A percentile compares a stretch with the other conserved stretches of the same genome.
phyloP scores from a whole-genome alignment of 2,888 invertebrate species.

The Oscheius myriophilus region DNA sequence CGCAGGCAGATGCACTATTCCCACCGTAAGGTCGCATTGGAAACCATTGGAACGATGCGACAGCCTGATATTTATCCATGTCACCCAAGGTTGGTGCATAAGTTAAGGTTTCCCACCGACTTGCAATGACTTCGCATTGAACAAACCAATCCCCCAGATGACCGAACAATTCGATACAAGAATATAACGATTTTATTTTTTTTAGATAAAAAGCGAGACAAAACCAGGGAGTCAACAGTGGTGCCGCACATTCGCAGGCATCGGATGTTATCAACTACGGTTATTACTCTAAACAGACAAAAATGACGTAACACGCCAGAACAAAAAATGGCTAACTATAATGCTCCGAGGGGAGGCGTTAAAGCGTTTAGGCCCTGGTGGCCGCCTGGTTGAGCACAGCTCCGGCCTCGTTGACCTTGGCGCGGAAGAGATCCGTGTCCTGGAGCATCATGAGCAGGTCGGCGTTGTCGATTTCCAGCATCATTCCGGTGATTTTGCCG shows the following conservation, averaged over 20 bases:
- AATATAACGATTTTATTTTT: too few relatives aligned
- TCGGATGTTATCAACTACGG: slow-evolving; percentile 19
- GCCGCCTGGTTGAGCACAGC: slow-evolving; percentile 27
- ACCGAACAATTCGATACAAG: too few relatives aligned
- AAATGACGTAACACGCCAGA: slow-evolving; percentile 14
- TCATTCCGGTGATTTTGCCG: slow-evolving; percentile 67
- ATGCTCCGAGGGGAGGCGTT: slow-evolving; percentile 3
- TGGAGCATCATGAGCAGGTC: slow-evolving; percentile 65
- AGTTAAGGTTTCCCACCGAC: too few relatives aligned
- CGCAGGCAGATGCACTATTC: too few relatives aligned
- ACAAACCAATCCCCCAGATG: too few relatives aligned
- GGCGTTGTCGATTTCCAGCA: too few relatives aligned
- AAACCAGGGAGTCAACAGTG: neutral
- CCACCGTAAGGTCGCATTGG: too few relatives aligned
- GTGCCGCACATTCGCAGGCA: slow-evolving; percentile 13
- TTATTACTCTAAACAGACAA: slow-evolving; percentile 13
- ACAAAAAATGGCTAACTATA: slow-evolving; percentile 24
- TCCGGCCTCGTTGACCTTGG: slow-evolving; percentile 42
- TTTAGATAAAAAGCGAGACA: too few relatives aligned
- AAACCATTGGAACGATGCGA: too few relatives aligned
- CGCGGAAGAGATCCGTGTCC: slow-evolving; percentile 57
- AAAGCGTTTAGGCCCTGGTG: slow-evolving; percentile 28
- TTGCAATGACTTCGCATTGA: too few relatives aligned
- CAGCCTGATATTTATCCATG: too few relatives aligned
- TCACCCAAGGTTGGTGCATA: too few relatives aligned